Evolutionary conservation across 2,113 vertebrate species (phyloP).

Genomic region (Seriola aureovittata): DNA sequence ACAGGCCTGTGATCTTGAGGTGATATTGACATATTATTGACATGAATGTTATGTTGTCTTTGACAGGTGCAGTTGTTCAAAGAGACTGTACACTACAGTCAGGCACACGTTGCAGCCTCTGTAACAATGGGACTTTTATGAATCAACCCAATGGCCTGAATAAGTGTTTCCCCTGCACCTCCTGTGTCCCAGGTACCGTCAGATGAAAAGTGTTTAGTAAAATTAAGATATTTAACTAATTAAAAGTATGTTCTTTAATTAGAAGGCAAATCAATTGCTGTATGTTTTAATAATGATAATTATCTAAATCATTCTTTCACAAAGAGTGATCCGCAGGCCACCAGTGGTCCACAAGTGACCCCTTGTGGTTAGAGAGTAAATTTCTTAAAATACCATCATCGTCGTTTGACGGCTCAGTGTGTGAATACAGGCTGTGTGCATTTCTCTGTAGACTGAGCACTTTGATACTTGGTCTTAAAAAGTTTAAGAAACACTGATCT

Average conservation of each 20-base stretch:
- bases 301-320: no score
- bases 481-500: neutral
- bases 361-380: no score
- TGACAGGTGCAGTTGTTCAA: constrained; percentile 36
- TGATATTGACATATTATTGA: neutral
- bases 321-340: no score
- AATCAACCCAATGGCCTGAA: constrained; percentile 33
- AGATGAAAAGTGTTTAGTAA: neutral
- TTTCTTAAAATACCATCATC: no score
- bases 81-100: constrained; percentile 11
- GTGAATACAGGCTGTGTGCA: no score
- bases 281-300: neutral
- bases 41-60: neutral
- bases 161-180: constrained; percentile 34
- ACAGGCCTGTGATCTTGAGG: neutral
- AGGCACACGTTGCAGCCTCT: constrained; percentile 25
- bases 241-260: neutral
- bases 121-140: constrained; percentile 45
- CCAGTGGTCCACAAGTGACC: no score
- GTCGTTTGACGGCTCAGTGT: no score
- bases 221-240: neutral
- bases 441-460: no score
- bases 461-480: no score
- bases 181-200: constrained; percentile 49
- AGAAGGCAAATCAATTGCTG: neutral